Percentiles rank a stretch among this genome's conserved stretches.
Conservation (phyloP, 1,140 invertebrate species). For the Drosophila pachea region DNA sequence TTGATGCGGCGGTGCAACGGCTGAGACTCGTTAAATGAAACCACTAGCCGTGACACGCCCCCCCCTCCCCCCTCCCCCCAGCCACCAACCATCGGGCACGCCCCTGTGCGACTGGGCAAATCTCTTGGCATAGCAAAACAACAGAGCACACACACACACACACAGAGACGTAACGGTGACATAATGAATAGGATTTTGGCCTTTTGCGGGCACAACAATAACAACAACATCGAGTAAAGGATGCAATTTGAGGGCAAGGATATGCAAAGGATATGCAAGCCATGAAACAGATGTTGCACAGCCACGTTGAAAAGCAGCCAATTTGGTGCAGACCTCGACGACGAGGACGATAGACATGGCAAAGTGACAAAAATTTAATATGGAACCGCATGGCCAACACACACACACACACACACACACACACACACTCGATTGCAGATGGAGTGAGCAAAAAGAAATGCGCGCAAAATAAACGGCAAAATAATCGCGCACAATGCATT, state of each 20-base stretch:
- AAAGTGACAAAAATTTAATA: constrained; percentile 78
- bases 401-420: constrained; percentile 5
- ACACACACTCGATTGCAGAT: constrained; percentile 4
- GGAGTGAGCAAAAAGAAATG: constrained; percentile 42
- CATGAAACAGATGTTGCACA: constrained; percentile 78
- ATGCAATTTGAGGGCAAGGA: constrained; percentile 71
- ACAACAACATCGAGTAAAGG: constrained; percentile 6
- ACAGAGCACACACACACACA: not conserved
- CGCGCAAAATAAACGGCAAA: constrained; percentile 75
- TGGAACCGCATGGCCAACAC: constrained; percentile 42
- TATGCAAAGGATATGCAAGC: constrained; percentile 70
- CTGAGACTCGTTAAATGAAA: constrained; percentile 56
- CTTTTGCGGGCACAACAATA: constrained; percentile 56
- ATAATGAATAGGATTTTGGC: constrained; percentile 74
- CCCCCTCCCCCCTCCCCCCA: not conserved
- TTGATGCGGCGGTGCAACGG: constrained; percentile 61
- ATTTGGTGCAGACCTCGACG: constrained; percentile 52
- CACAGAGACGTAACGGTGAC: constrained; percentile 49
- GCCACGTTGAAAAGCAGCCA: constrained; percentile 78
- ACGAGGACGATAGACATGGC: constrained; percentile 67
- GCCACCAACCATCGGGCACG: constrained; percentile 20
- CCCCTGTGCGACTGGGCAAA: constrained; percentile 37
- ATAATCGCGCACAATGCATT: constrained; percentile 78
- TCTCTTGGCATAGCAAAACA: constrained; percentile 31
- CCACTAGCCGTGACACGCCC: constrained; percentile 2